Percentiles rank a stretch among this genome's conserved stretches.
Evolutionary conservation across 2,113 vertebrate species (phyloP).

Genomic region (Puntigrus tetrazona): DNA sequence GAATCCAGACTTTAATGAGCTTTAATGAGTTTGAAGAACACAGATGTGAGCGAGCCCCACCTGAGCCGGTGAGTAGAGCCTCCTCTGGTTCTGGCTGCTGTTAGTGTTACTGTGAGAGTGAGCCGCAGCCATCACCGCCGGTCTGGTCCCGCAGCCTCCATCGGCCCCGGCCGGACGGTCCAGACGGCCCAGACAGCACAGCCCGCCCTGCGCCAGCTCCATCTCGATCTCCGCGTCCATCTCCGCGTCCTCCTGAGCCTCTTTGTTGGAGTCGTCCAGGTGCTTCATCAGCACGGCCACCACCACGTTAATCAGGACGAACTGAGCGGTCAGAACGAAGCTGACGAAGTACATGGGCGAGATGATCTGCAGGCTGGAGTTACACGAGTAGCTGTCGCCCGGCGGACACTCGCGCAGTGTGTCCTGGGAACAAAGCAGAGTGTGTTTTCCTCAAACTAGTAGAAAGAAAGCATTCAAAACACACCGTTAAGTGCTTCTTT

Average conservation of each 20-base stretch:
- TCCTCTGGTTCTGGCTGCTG: slow-evolving; percentile 67
- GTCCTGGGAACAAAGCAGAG: slow-evolving; percentile 82
- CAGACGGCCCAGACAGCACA: slow-evolving; percentile 77
- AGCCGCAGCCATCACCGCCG: slow-evolving; percentile 53
- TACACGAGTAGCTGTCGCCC: slow-evolving; percentile 84
- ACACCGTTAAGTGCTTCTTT: too few relatives aligned
- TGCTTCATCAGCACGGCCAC: slow-evolving; percentile 99
- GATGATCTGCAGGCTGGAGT: slow-evolving; percentile 87
- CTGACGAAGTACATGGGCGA: slow-evolving; percentile 97
- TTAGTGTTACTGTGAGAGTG: neutral
- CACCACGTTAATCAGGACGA: slow-evolving; percentile 98
- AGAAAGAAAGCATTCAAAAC: too few relatives aligned
- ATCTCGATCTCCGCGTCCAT: slow-evolving; percentile 97
- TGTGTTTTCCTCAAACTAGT: too few relatives aligned
- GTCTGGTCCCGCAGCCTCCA: slow-evolving; percentile 29
- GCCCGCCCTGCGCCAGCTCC: slow-evolving; percentile 86
- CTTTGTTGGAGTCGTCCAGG: slow-evolving; percentile 97
- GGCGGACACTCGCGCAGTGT: slow-evolving; percentile 92
- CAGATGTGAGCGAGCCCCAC: slow-evolving; percentile 76
- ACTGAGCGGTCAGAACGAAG: slow-evolving; percentile 98
- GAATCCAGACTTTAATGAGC: too few relatives aligned
- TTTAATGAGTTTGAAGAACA: too few relatives aligned
- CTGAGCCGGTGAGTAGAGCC: slow-evolving; percentile 91
- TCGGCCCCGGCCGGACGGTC: slow-evolving; percentile 64
- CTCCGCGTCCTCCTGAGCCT: slow-evolving; percentile 95